These are phyloP conservation scores for Astreopora myriophthalma DNA, from an alignment of 64 coral and sea anemone genomes.

Conservation along the genomic window DNA sequence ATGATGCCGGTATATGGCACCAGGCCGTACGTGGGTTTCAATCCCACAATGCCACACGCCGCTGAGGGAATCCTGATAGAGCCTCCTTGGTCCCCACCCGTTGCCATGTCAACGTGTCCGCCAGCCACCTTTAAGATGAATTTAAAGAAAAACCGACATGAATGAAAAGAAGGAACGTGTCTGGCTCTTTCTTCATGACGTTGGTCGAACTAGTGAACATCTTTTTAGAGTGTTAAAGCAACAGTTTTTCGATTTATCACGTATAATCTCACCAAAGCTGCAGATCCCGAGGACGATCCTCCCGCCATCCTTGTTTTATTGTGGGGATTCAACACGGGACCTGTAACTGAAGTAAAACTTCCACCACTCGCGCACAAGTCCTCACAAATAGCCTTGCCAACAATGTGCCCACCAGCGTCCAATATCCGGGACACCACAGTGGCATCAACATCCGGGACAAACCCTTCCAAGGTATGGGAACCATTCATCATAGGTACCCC, in stretches of 20 bases:
- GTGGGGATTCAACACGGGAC: slow-evolving; percentile 83
- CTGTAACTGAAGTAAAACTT: slow-evolving; percentile 77
- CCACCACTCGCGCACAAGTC: slow-evolving; percentile 70
- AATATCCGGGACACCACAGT: slow-evolving; percentile 85
- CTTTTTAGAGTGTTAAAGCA: too few species aligned
- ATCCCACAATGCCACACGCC: slow-evolving; percentile 86
- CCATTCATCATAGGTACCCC: slow-evolving; percentile 94
- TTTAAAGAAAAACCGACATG: background rate
- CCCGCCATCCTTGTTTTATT: slow-evolving; percentile 65
- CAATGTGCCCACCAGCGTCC: slow-evolving; percentile 84
- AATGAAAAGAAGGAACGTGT: too few species aligned
- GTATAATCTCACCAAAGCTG: slow-evolving; percentile 68
- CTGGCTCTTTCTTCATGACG: too few species aligned
- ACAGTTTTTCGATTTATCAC: background rate
- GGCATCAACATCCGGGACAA: slow-evolving; percentile 85
- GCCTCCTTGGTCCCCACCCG: slow-evolving; percentile 88
- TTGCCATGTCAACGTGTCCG: slow-evolving; percentile 85
- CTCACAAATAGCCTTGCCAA: slow-evolving; percentile 86
- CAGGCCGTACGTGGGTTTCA: slow-evolving; percentile 84
- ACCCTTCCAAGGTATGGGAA: slow-evolving; percentile 64
- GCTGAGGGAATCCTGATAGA: slow-evolving; percentile 77
- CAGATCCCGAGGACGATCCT: slow-evolving; percentile 87
- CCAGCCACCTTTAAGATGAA: slow-evolving; percentile 53
- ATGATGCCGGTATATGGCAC: slow-evolving; percentile 89
- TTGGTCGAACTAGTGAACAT: too few species aligned